Base-by-base conservation (phyloP, 2,888 invertebrate species). In the Cantharis flavilabris region DNA sequence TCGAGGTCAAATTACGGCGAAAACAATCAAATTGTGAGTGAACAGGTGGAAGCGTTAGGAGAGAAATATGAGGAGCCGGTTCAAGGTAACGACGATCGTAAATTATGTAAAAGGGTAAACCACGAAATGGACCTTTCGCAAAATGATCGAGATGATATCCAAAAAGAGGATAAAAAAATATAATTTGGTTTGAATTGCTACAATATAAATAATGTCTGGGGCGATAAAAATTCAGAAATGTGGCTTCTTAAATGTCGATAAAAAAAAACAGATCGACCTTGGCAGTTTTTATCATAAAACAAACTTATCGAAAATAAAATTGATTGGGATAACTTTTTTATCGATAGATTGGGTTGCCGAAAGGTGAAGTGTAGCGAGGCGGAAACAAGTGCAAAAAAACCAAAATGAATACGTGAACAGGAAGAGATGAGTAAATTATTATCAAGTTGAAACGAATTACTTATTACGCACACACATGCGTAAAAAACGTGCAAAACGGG, bases 401-500 rank as follows among this genome's bases (percentile, higher is more conserved):
- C 2, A n/a, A 7, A n/a, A 49, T n/a, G n/a, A n/a, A 49, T n/a
- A n/a, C 7, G n/a, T 9, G n/a, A 49, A n/a, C 49, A 49, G 49
- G 49, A 49, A 49, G 49, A 49, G 49, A 49, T 49, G n/a, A n/a
- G 49, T 49, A n/a, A 33, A 33, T 33, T 33, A 33, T 33, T 26
- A 26, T 26, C 33, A 33, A 33, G 33, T 33, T n/a, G 13, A 49
- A 49, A 49, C 49, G n/a, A n/a, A 49, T 49, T 49, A 49, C 49
- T 49, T 49, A 49, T 49, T 49, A 49, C 49, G 49, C 49, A 49
- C 49, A 49, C 14, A 64, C 30, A 62, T 20, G 62, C 65, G 18
- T 16, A 72, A 70, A 71, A 71, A 76, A 76, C 64, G 70, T 28
- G 77, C 77, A 77, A 72, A 77, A 75, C 74, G 69, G 71, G 69